A percentile compares a stretch with the other conserved stretches of the same genome.
phyloP scores from a whole-genome alignment of 2,113 vertebrate genomes.

The Echinops telfairi region DNA sequence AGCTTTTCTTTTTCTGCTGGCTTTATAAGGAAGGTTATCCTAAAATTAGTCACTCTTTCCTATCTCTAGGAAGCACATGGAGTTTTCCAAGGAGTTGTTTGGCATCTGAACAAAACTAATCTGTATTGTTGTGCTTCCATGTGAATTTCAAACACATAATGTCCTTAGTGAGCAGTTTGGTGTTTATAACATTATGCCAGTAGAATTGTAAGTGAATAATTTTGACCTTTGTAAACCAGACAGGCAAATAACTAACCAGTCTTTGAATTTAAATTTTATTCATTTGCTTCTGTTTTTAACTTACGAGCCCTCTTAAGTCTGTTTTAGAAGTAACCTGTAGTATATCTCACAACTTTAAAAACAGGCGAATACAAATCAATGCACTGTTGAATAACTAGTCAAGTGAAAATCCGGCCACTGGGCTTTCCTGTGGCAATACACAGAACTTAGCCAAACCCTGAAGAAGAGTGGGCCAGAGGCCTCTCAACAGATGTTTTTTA shows the following conservation, averaged over 20 bases:
- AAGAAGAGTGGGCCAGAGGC: background rate
- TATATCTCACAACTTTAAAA: conserved; percentile 24
- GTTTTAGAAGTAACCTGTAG: background rate
- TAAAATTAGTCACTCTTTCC: conserved; percentile 1
- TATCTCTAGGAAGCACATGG: background rate
- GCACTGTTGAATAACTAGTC: background rate
- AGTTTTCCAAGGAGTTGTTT: conserved; percentile 27
- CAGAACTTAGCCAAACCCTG: conserved; percentile 12
- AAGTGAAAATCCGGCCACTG: background rate
- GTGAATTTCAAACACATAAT: conserved; percentile 42
- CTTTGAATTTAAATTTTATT: conserved; percentile 48
- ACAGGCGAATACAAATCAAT: background rate
- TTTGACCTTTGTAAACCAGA: conserved; percentile 42
- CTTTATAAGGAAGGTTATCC: conserved; percentile 3
- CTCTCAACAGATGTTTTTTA: conserved; percentile 44
- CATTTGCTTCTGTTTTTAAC: conserved; percentile 47
- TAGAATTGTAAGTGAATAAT: conserved; percentile 34
- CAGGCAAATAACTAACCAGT: conserved; percentile 20
- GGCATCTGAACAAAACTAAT: background rate
- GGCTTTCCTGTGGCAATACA: background rate
- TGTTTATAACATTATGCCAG: conserved; percentile 1
- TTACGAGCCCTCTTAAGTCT: conserved; percentile 19
- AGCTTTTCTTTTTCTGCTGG: background rate
- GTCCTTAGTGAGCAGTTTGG: conserved; percentile 2
- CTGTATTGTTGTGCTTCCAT: background rate